Evolutionary conservation across 2,797 vertebrate species (phyloP).

Genomic region (Sebastes paucispinis): DNA sequence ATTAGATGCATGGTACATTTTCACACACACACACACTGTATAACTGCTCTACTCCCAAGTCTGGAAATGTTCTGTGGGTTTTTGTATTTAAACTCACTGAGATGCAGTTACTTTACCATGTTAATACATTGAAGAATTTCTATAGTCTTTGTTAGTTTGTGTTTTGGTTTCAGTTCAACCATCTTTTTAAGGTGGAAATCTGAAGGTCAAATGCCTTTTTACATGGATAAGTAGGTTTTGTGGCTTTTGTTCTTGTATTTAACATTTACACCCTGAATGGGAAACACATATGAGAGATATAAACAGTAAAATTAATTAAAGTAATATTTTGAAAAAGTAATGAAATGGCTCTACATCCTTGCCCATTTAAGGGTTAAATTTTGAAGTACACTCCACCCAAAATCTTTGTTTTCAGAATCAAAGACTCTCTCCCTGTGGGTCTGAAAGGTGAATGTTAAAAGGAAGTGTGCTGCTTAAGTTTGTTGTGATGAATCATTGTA

Average conservation of each 20-base stretch:
- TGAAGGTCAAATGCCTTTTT: background rate
- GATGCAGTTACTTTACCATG: background rate
- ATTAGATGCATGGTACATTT: background rate
- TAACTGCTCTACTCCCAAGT: background rate
- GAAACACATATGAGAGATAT: background rate
- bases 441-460: background rate
- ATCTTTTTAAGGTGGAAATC: background rate
- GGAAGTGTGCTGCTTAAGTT: background rate
- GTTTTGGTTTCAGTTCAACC: background rate
- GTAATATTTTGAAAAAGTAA: background rate
- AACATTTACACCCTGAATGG: background rate
- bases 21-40: background rate
- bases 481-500: background rate
- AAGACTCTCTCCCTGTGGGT: background rate
- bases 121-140: no score
- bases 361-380: background rate
- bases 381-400: background rate
- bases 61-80: background rate
- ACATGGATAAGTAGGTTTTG: background rate
- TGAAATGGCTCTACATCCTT: no score
- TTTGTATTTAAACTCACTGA: background rate
- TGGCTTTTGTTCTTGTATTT: background rate
- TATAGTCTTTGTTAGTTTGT: background rate
- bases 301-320: background rate
- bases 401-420: background rate